Conservation (phyloP, 2,113 vertebrate species). For the Oenanthe melanoleuca region DNA sequence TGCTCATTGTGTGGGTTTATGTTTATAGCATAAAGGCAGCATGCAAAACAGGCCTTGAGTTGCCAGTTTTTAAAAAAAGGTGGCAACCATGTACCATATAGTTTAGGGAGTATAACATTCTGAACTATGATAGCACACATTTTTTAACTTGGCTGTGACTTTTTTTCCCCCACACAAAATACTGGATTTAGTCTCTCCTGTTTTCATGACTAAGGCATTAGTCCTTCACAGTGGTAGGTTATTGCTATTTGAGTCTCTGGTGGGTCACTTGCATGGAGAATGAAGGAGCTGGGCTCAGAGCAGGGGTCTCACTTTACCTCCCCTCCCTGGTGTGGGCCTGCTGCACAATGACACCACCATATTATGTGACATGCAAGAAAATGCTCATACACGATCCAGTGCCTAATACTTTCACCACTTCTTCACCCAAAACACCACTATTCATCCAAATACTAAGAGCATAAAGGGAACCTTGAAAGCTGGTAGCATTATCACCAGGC, state of each 20-base stretch:
- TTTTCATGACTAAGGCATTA: neutral
- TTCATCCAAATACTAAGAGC: neutral
- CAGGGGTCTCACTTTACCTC: neutral
- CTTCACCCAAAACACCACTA: neutral
- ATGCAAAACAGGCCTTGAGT: neutral
- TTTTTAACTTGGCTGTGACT: neutral
- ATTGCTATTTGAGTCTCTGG: neutral
- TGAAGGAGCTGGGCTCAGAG: neutral
- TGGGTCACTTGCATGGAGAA: neutral
- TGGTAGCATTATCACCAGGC: neutral
- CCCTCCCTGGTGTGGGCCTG: neutral
- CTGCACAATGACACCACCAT: rapidly evolving
- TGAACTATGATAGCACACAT: neutral
- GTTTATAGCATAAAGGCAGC: neutral
- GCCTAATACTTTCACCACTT: neutral
- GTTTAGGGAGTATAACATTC: neutral
- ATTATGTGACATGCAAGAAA: neutral
- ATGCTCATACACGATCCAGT: neutral
- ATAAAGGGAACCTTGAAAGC: neutral
- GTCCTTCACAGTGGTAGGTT: neutral
- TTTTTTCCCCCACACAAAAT: rapidly evolving
- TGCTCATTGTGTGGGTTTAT: neutral
- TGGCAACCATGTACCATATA: neutral
- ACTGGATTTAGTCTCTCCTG: neutral
- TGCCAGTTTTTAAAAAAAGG: neutral